These are phyloP conservation scores for Papilio demoleus DNA, from an alignment of 2,888 invertebrate genomes.

Conservation along the genomic window DNA sequence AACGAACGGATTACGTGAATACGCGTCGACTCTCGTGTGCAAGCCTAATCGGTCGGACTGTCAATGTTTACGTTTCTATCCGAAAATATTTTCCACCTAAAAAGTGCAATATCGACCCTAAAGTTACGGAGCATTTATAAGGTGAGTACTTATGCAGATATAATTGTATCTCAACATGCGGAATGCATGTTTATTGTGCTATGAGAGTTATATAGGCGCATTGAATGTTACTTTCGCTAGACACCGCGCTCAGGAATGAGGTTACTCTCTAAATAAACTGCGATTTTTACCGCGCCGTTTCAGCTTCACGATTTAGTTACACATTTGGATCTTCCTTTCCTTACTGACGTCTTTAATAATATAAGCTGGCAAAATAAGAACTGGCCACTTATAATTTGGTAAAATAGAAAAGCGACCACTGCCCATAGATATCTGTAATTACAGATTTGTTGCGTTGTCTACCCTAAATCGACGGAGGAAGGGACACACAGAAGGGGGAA, in stretches of 20 bases:
- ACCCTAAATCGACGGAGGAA: too few species aligned
- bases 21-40: slow-evolving; percentile 52
- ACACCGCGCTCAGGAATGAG: slow-evolving; percentile 66
- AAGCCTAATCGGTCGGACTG: slow-evolving; percentile 50
- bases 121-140: slow-evolving; percentile 56
- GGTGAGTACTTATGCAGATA: slow-evolving; percentile 61
- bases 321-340: slow-evolving; percentile 25
- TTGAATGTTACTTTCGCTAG: slow-evolving; percentile 68
- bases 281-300: slow-evolving; percentile 64
- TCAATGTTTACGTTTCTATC: slow-evolving; percentile 63
- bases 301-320: slow-evolving; percentile 43
- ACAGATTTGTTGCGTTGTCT: too few species aligned
- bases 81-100: slow-evolving; percentile 54
- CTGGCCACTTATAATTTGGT: too few species aligned
- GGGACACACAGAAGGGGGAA: too few species aligned
- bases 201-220: slow-evolving; percentile 57
- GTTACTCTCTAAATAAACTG: slow-evolving; percentile 72
- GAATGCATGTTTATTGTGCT: slow-evolving; percentile 45
- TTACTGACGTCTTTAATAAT: slow-evolving; percentile 8
- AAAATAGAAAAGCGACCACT: too few species aligned
- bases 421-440: too few species aligned
- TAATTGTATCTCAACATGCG: slow-evolving; percentile 51
- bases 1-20: slow-evolving; percentile 62
- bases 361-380: too few species aligned
- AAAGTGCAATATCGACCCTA: slow-evolving; percentile 54